These are phyloP conservation scores for Cichlasoma orientale DNA, from an alignment of 2,797 vertebrate species.

Conservation along the genomic window DNA sequence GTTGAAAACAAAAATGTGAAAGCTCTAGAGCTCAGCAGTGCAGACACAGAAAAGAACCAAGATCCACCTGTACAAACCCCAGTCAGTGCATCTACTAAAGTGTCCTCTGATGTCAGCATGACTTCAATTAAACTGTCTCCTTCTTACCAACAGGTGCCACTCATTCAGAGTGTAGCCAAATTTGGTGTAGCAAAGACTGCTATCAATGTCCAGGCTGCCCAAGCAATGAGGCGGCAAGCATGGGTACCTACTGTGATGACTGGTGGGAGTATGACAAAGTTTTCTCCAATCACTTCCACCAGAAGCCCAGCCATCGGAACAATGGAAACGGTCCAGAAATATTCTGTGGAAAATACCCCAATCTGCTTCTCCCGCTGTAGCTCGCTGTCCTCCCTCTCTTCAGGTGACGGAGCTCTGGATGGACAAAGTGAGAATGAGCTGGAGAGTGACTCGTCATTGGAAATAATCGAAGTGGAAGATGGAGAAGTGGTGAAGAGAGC, in stretches of 20 bases:
- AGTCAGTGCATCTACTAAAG: slow-evolving; percentile 79
- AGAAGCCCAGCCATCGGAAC: slow-evolving; percentile 74
- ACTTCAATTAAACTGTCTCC: slow-evolving; percentile 94
- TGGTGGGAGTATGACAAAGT: slow-evolving; percentile 85
- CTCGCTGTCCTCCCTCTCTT: slow-evolving; percentile 95
- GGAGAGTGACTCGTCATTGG: slow-evolving; percentile 94
- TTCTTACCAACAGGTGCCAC: slow-evolving; percentile 92
- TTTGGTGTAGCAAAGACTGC: slow-evolving; percentile 69
- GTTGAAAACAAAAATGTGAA: slow-evolving; percentile 73
- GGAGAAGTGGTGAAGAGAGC: slow-evolving; percentile 71
- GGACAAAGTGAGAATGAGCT: slow-evolving; percentile 91
- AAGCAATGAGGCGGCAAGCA: slow-evolving; percentile 85
- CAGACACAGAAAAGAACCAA: slow-evolving; percentile 80
- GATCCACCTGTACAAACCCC: slow-evolving; percentile 69
- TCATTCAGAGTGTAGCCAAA: slow-evolving; percentile 84
- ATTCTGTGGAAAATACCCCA: slow-evolving; percentile 90
- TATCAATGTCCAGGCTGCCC: slow-evolving; percentile 81
- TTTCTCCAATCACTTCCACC: slow-evolving; percentile 77
- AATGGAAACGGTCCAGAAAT: slow-evolving; percentile 90
- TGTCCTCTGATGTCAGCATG: slow-evolving; percentile 83
- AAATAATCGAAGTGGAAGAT: slow-evolving; percentile 93
- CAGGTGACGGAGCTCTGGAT: slow-evolving; percentile 87
- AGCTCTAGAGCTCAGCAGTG: slow-evolving; percentile 60
- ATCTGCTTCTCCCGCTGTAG: slow-evolving; percentile 97
- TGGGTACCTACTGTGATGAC: slow-evolving; percentile 86